Evolutionary conservation across 2,797 vertebrate genomes (phyloP).

Genomic region (Cetoscarus ocellatus): DNA sequence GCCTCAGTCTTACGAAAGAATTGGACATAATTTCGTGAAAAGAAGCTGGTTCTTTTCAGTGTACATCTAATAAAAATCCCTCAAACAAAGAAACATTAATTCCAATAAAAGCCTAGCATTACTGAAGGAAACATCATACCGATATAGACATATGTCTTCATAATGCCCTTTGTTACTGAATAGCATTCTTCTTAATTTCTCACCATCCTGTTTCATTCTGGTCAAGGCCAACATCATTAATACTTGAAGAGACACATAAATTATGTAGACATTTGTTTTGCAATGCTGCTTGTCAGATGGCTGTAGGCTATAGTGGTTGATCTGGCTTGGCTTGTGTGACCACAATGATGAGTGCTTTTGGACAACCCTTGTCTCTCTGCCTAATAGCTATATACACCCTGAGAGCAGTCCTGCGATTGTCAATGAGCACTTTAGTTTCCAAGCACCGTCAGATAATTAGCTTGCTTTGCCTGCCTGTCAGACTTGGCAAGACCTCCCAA

Average conservation of each 20-base stretch:
- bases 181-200: not conserved
- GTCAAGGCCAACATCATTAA: constrained; percentile 16
- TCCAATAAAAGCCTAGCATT: too few species aligned
- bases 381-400: constrained; percentile 65
- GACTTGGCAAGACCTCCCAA: constrained; percentile 66
- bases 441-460: constrained; percentile 81
- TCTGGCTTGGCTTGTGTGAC: constrained; percentile 56
- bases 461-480: constrained; percentile 74
- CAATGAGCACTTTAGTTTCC: constrained; percentile 79
- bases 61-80: too few species aligned
- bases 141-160: constrained; percentile 13
- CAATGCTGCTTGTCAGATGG: constrained; percentile 40
- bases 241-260: constrained; percentile 22
- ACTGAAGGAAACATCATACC: not conserved
- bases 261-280: constrained; percentile 32
- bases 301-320: constrained; percentile 48
- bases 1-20: too few species aligned
- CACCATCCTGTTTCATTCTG: not conserved
- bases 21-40: too few species aligned
- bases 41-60: not conserved
- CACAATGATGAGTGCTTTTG: constrained; percentile 64
- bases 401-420: constrained; percentile 75
- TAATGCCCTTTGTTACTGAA: constrained; percentile 1
- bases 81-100: too few species aligned
- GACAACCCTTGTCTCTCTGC: constrained; percentile 61